Evolutionary conservation across 2,888 invertebrate genomes (phyloP).

Genomic region (Laothoe populi): DNA sequence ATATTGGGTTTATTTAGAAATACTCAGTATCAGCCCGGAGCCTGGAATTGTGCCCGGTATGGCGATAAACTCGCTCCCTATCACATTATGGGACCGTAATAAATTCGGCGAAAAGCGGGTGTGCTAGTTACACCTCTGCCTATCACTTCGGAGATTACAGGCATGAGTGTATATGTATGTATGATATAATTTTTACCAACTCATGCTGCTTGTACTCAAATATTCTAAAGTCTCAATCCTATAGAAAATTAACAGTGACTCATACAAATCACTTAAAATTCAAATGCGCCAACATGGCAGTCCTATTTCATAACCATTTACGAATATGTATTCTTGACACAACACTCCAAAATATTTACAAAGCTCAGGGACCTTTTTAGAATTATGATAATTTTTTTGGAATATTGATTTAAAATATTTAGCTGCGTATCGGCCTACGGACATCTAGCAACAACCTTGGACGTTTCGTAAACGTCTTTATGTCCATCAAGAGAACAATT

Average conservation of each 20-base stretch:
- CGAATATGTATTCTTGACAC: slow-evolving; percentile 9
- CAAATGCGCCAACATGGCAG: slow-evolving; percentile 4
- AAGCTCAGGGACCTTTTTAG: slow-evolving; percentile 20
- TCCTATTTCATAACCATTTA: slow-evolving; percentile 6
- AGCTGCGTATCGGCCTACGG: neutral
- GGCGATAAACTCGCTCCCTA: too few relatives aligned
- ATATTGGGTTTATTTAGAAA: too few relatives aligned
- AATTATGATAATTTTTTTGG: neutral
- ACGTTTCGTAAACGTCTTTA: neutral
- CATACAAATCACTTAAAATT: slow-evolving; percentile 4
- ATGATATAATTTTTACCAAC: neutral
- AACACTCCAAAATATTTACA: slow-evolving; percentile 26
- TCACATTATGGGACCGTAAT: too few relatives aligned
- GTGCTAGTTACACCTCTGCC: too few relatives aligned
- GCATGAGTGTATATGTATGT: too few relatives aligned
- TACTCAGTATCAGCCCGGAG: too few relatives aligned
- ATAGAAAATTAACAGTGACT: neutral
- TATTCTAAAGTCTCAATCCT: neutral
- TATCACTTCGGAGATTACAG: too few relatives aligned
- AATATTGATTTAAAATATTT: neutral
- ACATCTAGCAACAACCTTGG: neutral
- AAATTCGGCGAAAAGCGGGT: too few relatives aligned
- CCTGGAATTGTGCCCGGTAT: too few relatives aligned
- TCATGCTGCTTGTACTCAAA: too few relatives aligned
- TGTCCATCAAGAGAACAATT: slow-evolving; percentile 6